Percentiles rank a stretch among this genome's conserved stretches.
Conservation (phyloP, 2,113 vertebrate genomes). For the Strigops habroptila region DNA sequence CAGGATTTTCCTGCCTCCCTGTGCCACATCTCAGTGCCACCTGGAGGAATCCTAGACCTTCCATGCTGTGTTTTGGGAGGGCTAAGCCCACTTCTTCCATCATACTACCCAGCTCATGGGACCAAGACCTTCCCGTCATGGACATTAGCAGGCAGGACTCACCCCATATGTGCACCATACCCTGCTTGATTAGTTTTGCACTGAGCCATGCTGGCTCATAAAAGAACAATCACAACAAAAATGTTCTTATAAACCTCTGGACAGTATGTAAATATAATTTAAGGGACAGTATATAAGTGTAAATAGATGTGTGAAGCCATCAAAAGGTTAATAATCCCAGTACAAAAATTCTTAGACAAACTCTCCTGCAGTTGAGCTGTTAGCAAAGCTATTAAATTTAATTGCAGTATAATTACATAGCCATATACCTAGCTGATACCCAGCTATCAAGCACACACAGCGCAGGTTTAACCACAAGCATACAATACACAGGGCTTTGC, state of each 20-base stretch:
- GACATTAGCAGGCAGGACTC: background rate
- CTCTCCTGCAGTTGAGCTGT: slow-evolving; percentile 46
- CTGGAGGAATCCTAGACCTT: background rate
- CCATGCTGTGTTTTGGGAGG: background rate
- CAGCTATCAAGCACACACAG: slow-evolving; percentile 4
- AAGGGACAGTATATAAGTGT: background rate
- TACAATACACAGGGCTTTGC: background rate
- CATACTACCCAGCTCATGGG: background rate
- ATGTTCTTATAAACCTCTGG: background rate
- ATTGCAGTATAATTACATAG: slow-evolving; percentile 36
- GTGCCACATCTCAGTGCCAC: background rate
- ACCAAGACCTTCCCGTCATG: background rate
- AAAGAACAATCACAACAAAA: background rate
- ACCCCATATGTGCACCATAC: background rate
- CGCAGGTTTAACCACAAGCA: background rate
- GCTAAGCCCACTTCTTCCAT: background rate
- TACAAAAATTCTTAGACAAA: slow-evolving; percentile 30
- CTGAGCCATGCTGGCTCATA: background rate
- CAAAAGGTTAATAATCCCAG: slow-evolving; percentile 59
- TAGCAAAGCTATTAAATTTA: slow-evolving; percentile 67
- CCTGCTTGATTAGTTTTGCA: background rate
- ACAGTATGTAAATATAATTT: slow-evolving; percentile 23
- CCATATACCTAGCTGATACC: slow-evolving; percentile 19
- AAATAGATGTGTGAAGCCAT: background rate
- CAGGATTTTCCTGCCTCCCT: background rate